Evolutionary conservation across 2,888 invertebrate species (phyloP), one percentile per base, ranked within the genome.

Genomic region (Spisula subtruncata): DNA sequence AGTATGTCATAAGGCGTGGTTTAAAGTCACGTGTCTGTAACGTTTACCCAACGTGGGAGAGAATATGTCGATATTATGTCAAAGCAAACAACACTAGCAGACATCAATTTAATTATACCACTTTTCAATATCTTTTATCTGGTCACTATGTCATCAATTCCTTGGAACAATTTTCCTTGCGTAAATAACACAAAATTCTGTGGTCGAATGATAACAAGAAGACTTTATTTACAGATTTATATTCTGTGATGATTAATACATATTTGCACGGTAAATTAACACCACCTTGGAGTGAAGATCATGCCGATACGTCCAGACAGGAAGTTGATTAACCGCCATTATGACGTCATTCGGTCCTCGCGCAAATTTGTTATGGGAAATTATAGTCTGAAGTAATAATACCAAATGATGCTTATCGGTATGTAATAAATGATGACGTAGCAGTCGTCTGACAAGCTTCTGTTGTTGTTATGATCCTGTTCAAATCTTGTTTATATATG

Each of bases 181-280:
- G 60, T 66, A 66, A n/a, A 66, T 25, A 66, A 25, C 25, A 66
- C n/a, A 25, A 66, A 25, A 25, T 66, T 66, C 60, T 12, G 60
- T 66, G 5, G 60, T 20, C n/a, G 20, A 0, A 4, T 1, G 60
- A 66, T 25, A 66, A 66, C 25, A 25, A 25, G n/a, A n/a, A n/a
- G 60, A 1, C n/a, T n/a, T 25, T 25, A 66, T 66, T n/a, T 25
- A 25, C 25, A 10, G 60, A 66, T n/a, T 4, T 10, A 66, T 4
- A n/a, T 66, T 66, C 60, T 66, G 60, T 25, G 25, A n/a, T n/a
- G n/a, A 66, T 66, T 66, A 66, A 66, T 66, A 66, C 25, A 25
- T n/a, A 25, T 66, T 66, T 66, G 25, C 60, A 66, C 60, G 25
- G 60, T 10, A 66, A 4, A 66, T 66, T 66, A 25, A 66, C 25